Conservation (phyloP, 2,888 invertebrate species). For the Acronicta leporina region DNA sequence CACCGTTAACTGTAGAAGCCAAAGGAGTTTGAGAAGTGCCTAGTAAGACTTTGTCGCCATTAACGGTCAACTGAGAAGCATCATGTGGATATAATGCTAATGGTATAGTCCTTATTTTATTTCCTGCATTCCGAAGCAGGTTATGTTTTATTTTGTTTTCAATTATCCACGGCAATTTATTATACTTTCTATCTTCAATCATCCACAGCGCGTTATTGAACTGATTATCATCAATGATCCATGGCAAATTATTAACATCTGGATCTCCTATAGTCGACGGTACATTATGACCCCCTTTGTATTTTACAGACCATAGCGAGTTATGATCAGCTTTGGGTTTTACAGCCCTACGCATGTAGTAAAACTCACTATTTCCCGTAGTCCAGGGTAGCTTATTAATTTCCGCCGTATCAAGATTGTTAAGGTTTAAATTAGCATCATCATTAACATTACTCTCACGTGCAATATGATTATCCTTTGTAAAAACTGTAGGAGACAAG, state of each 20-base stretch:
- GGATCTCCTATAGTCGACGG: slow-evolving; percentile 2
- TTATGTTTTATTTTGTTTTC: background rate
- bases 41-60: background rate
- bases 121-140: slow-evolving; percentile 1
- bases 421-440: slow-evolving; percentile 3
- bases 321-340: background rate
- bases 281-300: background rate
- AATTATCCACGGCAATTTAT: background rate
- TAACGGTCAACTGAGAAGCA: background rate
- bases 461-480: background rate
- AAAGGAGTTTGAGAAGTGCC: background rate
- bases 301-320: background rate
- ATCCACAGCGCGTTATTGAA: background rate
- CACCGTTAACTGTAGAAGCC: background rate
- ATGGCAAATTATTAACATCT: background rate
- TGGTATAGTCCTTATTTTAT: background rate
- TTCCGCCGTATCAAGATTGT: background rate
- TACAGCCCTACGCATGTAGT: background rate
- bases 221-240: slow-evolving; percentile 6
- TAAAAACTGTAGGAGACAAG: background rate
- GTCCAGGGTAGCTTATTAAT: background rate
- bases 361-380: background rate
- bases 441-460: background rate
- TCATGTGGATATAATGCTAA: background rate
- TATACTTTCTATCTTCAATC: background rate